A percentile compares a stretch with the other conserved stretches of the same genome.
Conservation (phyloP, 2,888 invertebrate genomes). For the Troides oblongomaculatus region DNA sequence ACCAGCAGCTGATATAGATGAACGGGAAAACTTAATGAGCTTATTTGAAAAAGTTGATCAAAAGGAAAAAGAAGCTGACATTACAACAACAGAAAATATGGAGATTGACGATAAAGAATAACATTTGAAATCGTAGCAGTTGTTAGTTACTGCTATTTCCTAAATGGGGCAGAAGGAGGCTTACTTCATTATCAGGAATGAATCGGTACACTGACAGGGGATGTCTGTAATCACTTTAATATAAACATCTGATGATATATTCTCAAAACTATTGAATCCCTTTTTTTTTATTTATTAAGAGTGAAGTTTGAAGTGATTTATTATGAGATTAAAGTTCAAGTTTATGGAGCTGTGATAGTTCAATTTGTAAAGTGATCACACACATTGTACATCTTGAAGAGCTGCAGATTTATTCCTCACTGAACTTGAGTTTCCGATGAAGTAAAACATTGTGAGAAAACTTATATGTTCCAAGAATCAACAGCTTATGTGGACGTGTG, state of each 20-base stretch:
- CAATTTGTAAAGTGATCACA: too few species aligned
- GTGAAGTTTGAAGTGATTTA: background rate
- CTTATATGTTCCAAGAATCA: too few species aligned
- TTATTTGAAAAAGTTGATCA: constrained; percentile 14
- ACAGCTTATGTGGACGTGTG: too few species aligned
- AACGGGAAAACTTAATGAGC: constrained; percentile 21
- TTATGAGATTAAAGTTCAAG: constrained; percentile 1
- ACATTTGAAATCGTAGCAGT: constrained; percentile 5
- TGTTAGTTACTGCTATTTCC: background rate
- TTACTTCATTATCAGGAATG: background rate
- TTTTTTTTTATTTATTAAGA: background rate
- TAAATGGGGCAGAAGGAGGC: background rate
- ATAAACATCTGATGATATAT: background rate
- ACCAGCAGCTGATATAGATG: constrained; percentile 25
- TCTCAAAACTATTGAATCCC: background rate
- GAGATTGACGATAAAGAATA: constrained; percentile 43
- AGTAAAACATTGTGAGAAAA: too few species aligned
- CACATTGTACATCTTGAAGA: too few species aligned
- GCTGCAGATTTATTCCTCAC: too few species aligned
- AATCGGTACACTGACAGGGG: background rate
- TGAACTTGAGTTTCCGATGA: too few species aligned
- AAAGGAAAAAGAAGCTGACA: constrained; percentile 34
- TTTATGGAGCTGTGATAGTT: background rate
- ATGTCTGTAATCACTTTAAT: background rate
- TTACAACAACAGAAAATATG: constrained; percentile 39